These are phyloP conservation scores for Drosophila hydei DNA, from an alignment of 1,140 invertebrate genomes.

Conservation along the genomic window DNA sequence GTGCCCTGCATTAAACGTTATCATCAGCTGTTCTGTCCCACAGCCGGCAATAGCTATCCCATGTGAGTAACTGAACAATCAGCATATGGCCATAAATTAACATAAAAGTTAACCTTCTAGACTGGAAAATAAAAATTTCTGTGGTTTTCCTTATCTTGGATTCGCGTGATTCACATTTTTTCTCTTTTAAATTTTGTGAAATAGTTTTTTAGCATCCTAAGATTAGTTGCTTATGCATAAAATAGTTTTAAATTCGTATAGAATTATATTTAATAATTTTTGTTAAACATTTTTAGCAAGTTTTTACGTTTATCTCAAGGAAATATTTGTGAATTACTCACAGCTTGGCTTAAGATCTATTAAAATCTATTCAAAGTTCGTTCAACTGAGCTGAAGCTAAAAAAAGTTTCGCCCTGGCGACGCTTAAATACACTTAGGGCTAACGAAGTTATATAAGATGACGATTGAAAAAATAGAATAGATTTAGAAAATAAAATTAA, in stretches of 20 bases:
- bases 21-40: conserved; percentile 95
- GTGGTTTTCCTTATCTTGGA: neutral
- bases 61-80: conserved; percentile 88
- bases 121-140: neutral
- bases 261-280: neutral
- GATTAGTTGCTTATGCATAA: neutral
- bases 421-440: no score
- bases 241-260: neutral
- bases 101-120: neutral
- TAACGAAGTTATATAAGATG: neutral
- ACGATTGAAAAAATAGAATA: no score
- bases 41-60: conserved; percentile 94
- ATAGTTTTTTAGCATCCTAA: neutral
- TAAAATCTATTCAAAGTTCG: conserved; percentile 1
- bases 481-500: no score
- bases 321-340: neutral
- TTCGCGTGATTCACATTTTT: neutral
- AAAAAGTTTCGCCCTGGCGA: no score
- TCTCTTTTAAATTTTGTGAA: neutral
- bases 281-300: neutral
- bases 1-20: conserved; percentile 94
- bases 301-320: neutral
- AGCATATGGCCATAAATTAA: neutral
- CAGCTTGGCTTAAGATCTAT: neutral
- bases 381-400: neutral